A percentile compares a stretch with the other conserved stretches of the same genome.
phyloP scores from a whole-genome alignment of 2,888 invertebrate species.

The Aphidoletes aphidimyza region DNA sequence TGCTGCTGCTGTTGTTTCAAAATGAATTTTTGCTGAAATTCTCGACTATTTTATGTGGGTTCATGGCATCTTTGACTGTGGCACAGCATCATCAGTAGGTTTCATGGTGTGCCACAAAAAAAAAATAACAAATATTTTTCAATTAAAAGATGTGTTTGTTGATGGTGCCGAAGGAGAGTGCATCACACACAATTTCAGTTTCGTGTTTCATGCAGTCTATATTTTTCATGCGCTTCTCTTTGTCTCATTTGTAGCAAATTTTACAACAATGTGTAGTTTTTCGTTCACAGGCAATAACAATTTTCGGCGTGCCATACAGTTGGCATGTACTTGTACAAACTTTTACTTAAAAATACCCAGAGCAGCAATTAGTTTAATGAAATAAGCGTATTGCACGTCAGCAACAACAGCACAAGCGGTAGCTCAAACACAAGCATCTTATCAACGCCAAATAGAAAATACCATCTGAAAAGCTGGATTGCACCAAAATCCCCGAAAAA shows the following conservation, averaged over 20 bases:
- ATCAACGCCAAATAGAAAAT: background rate
- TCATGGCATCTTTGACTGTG: background rate
- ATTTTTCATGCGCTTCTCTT: background rate
- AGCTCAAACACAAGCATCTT: background rate
- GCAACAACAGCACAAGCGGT: background rate
- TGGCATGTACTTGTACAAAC: background rate
- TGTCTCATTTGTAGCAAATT: slow-evolving; percentile 13
- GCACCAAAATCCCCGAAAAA: background rate
- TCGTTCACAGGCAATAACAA: background rate
- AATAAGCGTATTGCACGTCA: background rate
- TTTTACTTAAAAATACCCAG: slow-evolving; percentile 23
- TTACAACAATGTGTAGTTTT: background rate
- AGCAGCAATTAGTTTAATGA: background rate
- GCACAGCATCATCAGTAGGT: background rate
- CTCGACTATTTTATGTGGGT: background rate
- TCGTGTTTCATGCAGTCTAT: background rate
- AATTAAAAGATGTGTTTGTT: slow-evolving; percentile 1
- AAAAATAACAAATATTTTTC: slow-evolving; percentile 28
- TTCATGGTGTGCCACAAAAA: background rate
- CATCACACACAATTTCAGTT: slow-evolving; percentile 6
- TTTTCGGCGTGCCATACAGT: slow-evolving; percentile 9
- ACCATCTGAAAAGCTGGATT: no score
- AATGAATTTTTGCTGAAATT: slow-evolving; percentile 26
- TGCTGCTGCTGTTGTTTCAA: no score
- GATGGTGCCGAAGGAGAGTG: background rate